phyloP scores from a whole-genome alignment of 2,888 invertebrate genomes.

The Trichopria drosophilae region DNA sequence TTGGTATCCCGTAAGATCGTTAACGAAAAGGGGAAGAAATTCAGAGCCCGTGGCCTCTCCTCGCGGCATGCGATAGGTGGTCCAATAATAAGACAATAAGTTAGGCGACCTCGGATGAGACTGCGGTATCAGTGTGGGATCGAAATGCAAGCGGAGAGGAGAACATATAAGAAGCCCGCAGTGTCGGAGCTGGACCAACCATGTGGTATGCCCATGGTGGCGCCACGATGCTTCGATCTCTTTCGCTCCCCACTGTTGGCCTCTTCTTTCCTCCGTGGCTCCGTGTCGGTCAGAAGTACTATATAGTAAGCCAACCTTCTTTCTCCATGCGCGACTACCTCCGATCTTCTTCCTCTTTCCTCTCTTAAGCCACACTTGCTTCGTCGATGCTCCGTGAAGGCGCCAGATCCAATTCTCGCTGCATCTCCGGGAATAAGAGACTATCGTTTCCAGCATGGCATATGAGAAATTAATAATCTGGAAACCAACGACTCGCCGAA shows the following conservation, averaged over 20 bases:
- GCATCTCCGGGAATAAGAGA: too few relatives aligned
- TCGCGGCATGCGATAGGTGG: constrained; percentile 48
- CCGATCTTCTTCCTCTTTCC: too few relatives aligned
- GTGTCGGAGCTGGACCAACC: constrained; percentile 32
- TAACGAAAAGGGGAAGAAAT: constrained; percentile 33
- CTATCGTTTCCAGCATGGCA: too few relatives aligned
- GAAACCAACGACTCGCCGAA: too few relatives aligned
- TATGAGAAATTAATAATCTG: too few relatives aligned
- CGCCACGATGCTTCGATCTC: too few relatives aligned
- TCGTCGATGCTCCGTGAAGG: too few relatives aligned
- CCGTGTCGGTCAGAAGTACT: too few relatives aligned
- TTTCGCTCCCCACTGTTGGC: constrained; percentile 25
- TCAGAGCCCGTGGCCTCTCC: constrained; percentile 31
- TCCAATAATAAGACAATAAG: constrained; percentile 57
- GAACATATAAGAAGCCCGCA: constrained; percentile 25
- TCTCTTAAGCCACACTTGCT: too few relatives aligned
- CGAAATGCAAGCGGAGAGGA: constrained; percentile 43
- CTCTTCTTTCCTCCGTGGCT: constrained; percentile 22
- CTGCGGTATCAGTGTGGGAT: constrained; percentile 49
- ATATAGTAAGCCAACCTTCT: too few relatives aligned
- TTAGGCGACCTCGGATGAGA: constrained; percentile 42
- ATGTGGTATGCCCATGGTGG: constrained; percentile 46
- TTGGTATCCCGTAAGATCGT: constrained; percentile 18
- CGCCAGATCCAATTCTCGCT: too few relatives aligned
- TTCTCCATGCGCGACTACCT: too few relatives aligned